Evolutionary conservation across 2,888 invertebrate species (phyloP), one percentile per base, ranked within the genome.

Genomic region (Macaria notata): DNA sequence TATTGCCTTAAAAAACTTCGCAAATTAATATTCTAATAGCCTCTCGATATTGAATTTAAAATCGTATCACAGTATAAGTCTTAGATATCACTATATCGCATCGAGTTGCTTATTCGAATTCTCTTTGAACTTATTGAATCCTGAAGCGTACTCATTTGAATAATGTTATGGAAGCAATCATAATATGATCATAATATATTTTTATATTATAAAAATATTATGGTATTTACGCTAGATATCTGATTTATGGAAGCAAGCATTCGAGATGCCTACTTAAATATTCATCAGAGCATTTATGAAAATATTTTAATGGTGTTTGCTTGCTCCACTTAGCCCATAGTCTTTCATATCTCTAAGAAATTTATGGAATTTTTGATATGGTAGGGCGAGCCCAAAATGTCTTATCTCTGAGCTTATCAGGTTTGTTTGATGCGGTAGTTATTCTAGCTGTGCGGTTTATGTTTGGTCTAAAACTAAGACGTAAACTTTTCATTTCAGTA

Each of bases 321-420:
- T 41, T 44, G 54, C 46, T 54, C 51, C 54, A 54, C 49, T 55
- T 53, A 47, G 46, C 46, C 63, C 44, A 45, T 58, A 41, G 51
- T 59, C 31, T 61, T 62, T 52, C 54, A 55, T 63, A 66, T 65
- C 64, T 56, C 41, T 29, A 59, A 61, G 63, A 64, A 63, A 41
- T 8, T 60, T 55, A 56, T 55, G 60, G 49, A 64, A 63, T 65
- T 66, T 66, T 59, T 54, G 65, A 65, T 65, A 66, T 60, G 55
- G 52, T 56, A 57, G 58, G 68, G 63, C 61, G 57, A 61, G 62
- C 62, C 64, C 54, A 65, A 61, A 49, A 39, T 45, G 38, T 56
- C 62, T 65, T 65, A 63, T 64, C 64, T 56, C 45, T 56, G 43
- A 51, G 50, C 60, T 65, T 63, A 67, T 67, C 66, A 49, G 48